Conservation (phyloP, 1,140 invertebrate genomes). For the Drosophila quadrilineata region DNA sequence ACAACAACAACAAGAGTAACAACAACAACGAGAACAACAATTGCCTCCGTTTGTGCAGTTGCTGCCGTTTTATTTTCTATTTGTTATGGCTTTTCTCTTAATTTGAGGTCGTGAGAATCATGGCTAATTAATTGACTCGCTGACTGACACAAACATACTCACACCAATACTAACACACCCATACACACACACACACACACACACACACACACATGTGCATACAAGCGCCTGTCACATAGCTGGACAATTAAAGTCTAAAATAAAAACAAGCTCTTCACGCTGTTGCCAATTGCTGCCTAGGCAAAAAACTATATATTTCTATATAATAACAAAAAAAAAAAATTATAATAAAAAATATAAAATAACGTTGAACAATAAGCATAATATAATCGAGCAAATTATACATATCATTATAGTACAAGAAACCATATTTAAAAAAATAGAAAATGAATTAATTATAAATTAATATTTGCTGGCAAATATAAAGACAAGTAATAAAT, state of each 20-base stretch:
- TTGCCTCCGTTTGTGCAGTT: slow-evolving; percentile 49
- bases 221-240: not conserved
- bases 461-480: too few relatives aligned
- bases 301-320: not conserved
- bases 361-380: too few relatives aligned
- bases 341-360: too few relatives aligned
- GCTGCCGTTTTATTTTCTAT: slow-evolving; percentile 68
- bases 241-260: slow-evolving; percentile 9
- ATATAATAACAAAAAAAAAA: not conserved
- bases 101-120: slow-evolving; percentile 81
- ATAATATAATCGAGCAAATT: too few relatives aligned
- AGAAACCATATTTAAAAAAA: too few relatives aligned
- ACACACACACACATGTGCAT: not conserved
- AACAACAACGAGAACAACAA: slow-evolving; percentile 19
- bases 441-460: too few relatives aligned
- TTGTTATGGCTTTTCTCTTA: slow-evolving; percentile 78
- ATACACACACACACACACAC: slow-evolving; percentile 1
- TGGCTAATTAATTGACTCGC: slow-evolving; percentile 78
- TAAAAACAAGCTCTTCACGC: not conserved
- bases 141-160: slow-evolving; percentile 40
- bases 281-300: not conserved
- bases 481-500: too few relatives aligned
- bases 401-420: too few relatives aligned
- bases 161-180: slow-evolving; percentile 25
- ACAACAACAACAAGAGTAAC: slow-evolving; percentile 9